Base-by-base conservation (phyloP, 2,888 invertebrate genomes). In the Serrognathus titanus region DNA sequence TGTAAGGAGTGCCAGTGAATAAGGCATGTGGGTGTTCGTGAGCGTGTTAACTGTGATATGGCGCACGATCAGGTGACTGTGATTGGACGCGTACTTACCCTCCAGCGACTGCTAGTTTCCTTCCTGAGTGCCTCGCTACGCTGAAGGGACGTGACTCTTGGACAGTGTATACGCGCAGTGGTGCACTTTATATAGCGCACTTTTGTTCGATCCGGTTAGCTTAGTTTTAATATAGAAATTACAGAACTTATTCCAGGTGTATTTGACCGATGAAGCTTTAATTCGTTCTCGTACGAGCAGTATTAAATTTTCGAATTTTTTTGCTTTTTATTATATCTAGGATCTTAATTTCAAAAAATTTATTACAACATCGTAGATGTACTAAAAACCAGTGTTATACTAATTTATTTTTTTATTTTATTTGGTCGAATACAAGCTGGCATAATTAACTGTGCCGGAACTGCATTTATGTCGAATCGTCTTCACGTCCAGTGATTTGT, bases 61-160 rank as follows among this genome's bases (percentile, higher is more conserved):
- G 76, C 75, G 76, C 76, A 76, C 70, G 76, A 76, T 77, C 77
- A 77, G 77, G 77, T 77, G 77, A 76, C 77, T 77, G 66, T 65
- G 71, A 72, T 71, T 72, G 75, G 71, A 74, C 73, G 71, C 71
- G 75, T 76, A 75, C 75, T 76, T 76, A 76, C 74, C 73, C 75
- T 75, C 75, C 75, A 74, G 73, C 74, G 73, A 75, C 74, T 71
- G 75, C 75, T 75, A 75, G 73, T 75, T 75, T 76, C 75, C 75
- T 75, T 76, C 72, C 73, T 69, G 76, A 77, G 76, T 77, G 77
- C 77, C 76, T 76, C 76, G 76, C 76, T 74, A 72, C 70, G 73
- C 74, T 73, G 75, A 74, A 74, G 74, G 76, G 74, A 75, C 74
- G 72, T 73, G 72, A 74, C 58, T 55, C 51, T 45, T 70, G 72